Evolutionary conservation across 2,797 vertebrate species (phyloP).

Genomic region (Parauchenoglanis punctatus): DNA sequence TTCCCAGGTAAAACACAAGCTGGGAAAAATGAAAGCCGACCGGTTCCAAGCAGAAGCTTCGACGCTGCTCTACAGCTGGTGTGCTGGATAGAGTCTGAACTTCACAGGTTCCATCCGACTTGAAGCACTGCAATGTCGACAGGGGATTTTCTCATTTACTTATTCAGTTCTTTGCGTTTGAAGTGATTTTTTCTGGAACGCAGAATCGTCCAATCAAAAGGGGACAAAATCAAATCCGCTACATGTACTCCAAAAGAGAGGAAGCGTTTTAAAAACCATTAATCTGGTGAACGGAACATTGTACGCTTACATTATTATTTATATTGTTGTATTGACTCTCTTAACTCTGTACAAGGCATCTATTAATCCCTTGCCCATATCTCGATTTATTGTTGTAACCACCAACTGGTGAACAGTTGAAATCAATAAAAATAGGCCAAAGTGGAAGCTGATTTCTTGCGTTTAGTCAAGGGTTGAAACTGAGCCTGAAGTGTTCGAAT

Average conservation of each 20-base stretch:
- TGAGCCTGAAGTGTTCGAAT: background rate
- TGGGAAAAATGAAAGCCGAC: slow-evolving; percentile 75
- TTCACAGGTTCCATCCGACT: background rate
- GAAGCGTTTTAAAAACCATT: background rate
- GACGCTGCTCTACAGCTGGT: slow-evolving; percentile 83
- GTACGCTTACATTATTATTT: background rate
- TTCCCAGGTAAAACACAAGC: slow-evolving; percentile 75
- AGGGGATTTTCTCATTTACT: background rate
- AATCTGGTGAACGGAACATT: background rate
- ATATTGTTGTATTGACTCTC: background rate
- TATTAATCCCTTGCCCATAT: too few species aligned
- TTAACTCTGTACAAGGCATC: background rate
- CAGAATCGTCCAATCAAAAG: background rate
- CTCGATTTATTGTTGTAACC: background rate
- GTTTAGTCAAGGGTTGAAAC: background rate
- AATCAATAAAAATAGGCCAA: background rate
- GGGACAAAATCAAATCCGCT: background rate
- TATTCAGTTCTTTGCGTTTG: background rate
- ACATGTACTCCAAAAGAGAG: background rate
- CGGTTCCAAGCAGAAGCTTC: slow-evolving; percentile 82
- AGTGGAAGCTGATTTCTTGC: background rate
- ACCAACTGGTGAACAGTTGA: background rate
- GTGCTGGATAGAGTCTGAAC: slow-evolving; percentile 36
- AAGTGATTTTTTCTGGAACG: background rate
- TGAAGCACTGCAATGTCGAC: background rate